Percentiles rank a stretch among this genome's conserved stretches.
phyloP scores from a whole-genome alignment of 2,113 vertebrate genomes.

The Mungos mungo region DNA sequence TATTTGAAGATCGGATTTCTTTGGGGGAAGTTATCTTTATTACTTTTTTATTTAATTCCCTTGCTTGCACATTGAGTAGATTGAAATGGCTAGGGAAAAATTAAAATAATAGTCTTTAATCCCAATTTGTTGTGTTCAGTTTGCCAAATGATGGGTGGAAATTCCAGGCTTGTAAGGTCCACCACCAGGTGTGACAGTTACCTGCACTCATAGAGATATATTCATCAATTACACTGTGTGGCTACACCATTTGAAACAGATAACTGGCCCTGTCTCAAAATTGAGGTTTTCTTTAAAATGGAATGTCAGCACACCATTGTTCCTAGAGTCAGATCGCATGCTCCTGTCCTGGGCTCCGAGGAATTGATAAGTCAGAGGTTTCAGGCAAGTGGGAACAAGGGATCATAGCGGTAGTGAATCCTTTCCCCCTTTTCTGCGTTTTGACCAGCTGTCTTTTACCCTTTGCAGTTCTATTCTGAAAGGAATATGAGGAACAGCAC shows the following conservation, averaged over 20 bases:
- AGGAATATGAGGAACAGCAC: neutral
- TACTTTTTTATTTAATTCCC: slow-evolving; percentile 7
- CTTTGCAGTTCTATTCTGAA: slow-evolving; percentile 4
- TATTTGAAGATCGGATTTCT: neutral
- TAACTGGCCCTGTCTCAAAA: neutral
- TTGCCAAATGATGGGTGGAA: neutral
- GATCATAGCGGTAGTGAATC: neutral
- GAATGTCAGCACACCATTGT: neutral
- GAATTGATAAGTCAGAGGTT: neutral
- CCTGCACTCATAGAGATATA: neutral
- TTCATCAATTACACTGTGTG: neutral
- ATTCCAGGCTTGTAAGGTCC: neutral
- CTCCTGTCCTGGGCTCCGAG: neutral
- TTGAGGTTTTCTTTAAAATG: neutral
- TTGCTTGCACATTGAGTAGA: neutral
- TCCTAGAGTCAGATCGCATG: neutral
- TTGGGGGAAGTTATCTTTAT: neutral
- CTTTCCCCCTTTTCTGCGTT: neutral
- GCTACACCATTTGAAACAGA: neutral
- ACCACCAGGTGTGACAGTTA: neutral
- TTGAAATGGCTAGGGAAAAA: neutral
- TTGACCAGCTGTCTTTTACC: slow-evolving; percentile 23
- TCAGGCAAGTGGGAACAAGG: neutral
- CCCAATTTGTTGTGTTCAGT: neutral
- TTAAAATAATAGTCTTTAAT: neutral